Evolutionary conservation across 2,888 invertebrate genomes (phyloP).

Genomic region (Hydrotaea cyrtoneurina): DNA sequence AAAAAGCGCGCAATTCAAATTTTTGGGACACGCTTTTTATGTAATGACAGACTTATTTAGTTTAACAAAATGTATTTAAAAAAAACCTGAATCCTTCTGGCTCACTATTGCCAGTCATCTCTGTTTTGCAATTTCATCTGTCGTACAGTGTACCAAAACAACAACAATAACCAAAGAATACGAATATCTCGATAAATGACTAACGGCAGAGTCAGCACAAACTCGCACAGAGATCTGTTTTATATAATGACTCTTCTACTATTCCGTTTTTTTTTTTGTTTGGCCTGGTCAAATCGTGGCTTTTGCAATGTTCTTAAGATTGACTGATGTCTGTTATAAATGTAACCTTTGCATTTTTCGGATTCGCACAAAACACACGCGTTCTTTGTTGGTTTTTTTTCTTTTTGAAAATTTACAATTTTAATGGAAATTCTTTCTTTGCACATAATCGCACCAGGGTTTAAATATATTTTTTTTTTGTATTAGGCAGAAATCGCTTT

Average conservation of each 20-base stretch:
- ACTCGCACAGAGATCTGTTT: neutral
- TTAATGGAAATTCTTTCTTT: constrained; percentile 5
- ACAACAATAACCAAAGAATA: neutral
- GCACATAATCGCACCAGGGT: neutral
- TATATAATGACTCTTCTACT: neutral
- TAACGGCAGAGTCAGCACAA: constrained; percentile 1
- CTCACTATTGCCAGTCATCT: no score
- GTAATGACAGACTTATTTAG: no score
- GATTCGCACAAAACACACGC: neutral
- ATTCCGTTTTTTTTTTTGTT: neutral
- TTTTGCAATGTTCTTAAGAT: constrained; percentile 9
- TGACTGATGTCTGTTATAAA: neutral
- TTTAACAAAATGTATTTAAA: no score
- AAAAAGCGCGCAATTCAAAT: no score
- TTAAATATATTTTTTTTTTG: neutral
- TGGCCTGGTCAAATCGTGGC: neutral
- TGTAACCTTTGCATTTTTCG: neutral
- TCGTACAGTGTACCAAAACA: neutral
- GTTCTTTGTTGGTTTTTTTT: neutral
- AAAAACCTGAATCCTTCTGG: no score
- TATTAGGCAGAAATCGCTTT: neutral
- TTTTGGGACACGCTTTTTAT: no score
- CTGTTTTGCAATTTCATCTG: no score
- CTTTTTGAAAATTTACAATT: neutral
- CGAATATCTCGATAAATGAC: neutral